phyloP scores from a whole-genome alignment of 92 coral and sea anemone species.

The Palythoa heliodiscus region DNA sequence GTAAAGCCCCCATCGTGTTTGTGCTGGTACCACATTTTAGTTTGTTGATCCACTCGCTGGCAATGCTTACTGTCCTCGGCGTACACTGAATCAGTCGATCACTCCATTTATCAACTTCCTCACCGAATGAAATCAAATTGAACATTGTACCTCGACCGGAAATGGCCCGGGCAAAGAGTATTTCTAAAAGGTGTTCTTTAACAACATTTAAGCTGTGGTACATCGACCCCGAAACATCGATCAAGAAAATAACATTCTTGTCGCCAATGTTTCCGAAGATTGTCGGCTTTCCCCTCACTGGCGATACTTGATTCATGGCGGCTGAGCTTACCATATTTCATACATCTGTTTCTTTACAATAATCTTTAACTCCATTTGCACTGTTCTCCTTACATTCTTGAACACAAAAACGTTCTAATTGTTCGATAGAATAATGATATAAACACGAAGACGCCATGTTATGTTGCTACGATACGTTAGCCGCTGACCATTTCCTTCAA shows the following conservation, averaged over 20 bases:
- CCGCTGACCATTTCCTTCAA: slow-evolving; percentile 27
- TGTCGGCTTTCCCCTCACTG: slow-evolving; percentile 74
- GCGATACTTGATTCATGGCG: slow-evolving; percentile 60
- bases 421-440: slow-evolving; percentile 19
- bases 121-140: slow-evolving; percentile 86
- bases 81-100: slow-evolving; percentile 83
- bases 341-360: background rate
- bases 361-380: background rate
- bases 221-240: slow-evolving; percentile 98
- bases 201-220: slow-evolving; percentile 85
- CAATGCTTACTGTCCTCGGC: slow-evolving; percentile 84
- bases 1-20: slow-evolving; percentile 92
- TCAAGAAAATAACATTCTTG: slow-evolving; percentile 79
- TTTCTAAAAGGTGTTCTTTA: slow-evolving; percentile 86
- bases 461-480: slow-evolving; percentile 37
- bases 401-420: slow-evolving; percentile 15
- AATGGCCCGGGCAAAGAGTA: slow-evolving; percentile 82
- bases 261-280: slow-evolving; percentile 91
- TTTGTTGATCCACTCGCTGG: slow-evolving; percentile 82
- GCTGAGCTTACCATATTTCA: slow-evolving; percentile 67
- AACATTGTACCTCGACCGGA: slow-evolving; percentile 92
- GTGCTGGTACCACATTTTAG: slow-evolving; percentile 92
- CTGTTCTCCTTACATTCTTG: slow-evolving; percentile 30
- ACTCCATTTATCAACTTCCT: slow-evolving; percentile 84
- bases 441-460: slow-evolving; percentile 42